Base-by-base conservation (phyloP, 2,797 vertebrate species). In the Chloroceryle amazona region DNA sequence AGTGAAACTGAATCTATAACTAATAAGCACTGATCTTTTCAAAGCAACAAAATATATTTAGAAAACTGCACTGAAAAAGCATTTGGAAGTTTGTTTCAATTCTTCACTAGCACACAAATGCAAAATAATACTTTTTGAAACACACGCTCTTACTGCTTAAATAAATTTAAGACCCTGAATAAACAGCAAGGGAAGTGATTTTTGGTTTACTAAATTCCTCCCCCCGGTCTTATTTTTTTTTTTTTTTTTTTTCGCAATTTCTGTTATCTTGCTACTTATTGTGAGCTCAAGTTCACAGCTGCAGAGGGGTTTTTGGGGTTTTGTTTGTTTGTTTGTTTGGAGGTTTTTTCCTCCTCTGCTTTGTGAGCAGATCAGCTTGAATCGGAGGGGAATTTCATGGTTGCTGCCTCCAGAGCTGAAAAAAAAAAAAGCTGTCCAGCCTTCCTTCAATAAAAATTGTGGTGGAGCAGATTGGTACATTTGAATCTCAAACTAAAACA, bases 231-330 rank as follows among this genome's bases (percentile, higher is more conserved):
- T n/a, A n/a, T n/a, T n/a, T n/a, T n/a, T n/a, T n/a, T n/a, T 47
- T 22, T 49, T 42, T 41, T 92, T 72, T 71, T 79, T 51, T 67
- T 95, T 76, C 74, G n/a, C 25, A 9, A 79, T 93, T 93, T 84
- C 90, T 88, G 44, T 75, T 93, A 94, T 80, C 78, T 95, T 84
- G 70, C 41, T 52, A 26, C 85, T 73, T 72, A 71, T 54, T 87
- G 17, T 57, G 54, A 81, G 86, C 68, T 92, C 41, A 61, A 86
- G 37, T 85, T 92, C 63, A 57, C 63, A 93, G 83, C 81, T 93
- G 71, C 61, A 86, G 58, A 47, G 62, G 86, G 35, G 31, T 89
- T 35, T 49, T 46, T 47, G 65, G 21, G 29, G 22, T 8, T 37
- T 31, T 23, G 66, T 33, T 20, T 5, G 22, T 5, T 6, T 7